Base-by-base conservation (phyloP, 1,140 invertebrate species). In the Wasmannia auropunctata region DNA sequence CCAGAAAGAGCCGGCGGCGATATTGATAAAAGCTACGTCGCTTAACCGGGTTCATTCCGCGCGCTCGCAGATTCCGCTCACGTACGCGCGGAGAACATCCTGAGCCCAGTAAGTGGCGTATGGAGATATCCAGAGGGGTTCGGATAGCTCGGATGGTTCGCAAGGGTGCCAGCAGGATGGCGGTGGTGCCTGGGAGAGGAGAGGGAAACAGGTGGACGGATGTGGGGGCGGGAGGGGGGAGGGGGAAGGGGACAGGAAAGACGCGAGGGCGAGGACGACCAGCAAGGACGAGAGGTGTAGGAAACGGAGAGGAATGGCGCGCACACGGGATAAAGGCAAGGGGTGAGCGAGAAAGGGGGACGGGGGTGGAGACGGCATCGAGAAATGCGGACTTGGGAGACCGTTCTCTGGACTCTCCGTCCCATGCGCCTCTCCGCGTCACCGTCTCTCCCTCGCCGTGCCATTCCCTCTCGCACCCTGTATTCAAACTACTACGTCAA, bases 71-170 rank as follows among this genome's bases (percentile, higher is more conserved):
- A 89, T 89, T 89, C 87, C 37, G 79, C 72, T 85, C 88, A 83
- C 88, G 88, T 89, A 90, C 70, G 77, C 70, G 74, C 88, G 90
- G 91, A 93, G 93, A 93, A 93, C 93, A 92, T 91, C 90, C 93
- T 92, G 92, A 92, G 89, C 91, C 84, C 75, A 89, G 90, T 93
- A 93, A 93, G 93, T 93, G 92, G 92, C 91, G 92, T 93, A 94
- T 94, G 92, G 90, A 93, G 93, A 94, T 93, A 93, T 93, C 90
- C 83, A 86, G 86, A 85, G 90, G 91, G 90, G 91, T 88, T 91
- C 86, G 90, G 87, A 91, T 90, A 88, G 86, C 86, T 92, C 43
- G 85, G 90, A 90, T 91, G 91, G 89, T 85, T 88, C 77, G 81
- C 85, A 75, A 92, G 91, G 91, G 89, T 91, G 91, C 85, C 51